Evolutionary conservation across 2,888 invertebrate genomes (phyloP), one percentile per base, ranked within the genome.

Genomic region (Cordilura impudica): DNA sequence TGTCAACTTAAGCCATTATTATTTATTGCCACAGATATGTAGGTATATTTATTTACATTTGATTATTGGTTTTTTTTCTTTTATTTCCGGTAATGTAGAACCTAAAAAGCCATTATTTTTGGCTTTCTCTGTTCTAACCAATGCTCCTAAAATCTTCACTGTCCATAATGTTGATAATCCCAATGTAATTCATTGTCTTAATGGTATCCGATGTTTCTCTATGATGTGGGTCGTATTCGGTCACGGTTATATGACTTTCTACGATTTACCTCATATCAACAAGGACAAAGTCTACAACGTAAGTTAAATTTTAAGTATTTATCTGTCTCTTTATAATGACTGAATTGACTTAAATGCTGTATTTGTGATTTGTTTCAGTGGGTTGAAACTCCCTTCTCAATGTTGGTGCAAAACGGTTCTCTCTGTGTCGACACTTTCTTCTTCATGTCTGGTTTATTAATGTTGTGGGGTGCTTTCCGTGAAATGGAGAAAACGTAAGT

Each of bases 381-480:
- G 89, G 31, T 84, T n/a, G 70, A 87, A 80, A 87, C 88, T 0
- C 88, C 88, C 0, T 89, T 84, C 65, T 88, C 89, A 0, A 88
- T 89, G 88, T 77, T 89, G 35, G 85, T 88, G 1, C 83, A 90
- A 86, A 82, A 91, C 85, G 92, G 89, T 82, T 82, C 91, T 0
- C 88, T 92, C 5, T 91, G 92, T 1, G 93, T 93, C 0, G 94
- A 94, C 75, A 92, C 93, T 0, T 94, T 94, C 86, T 93, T 94
- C 84, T 86, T 92, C 18, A 86, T 93, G 82, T 92, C 93, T 82
- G 93, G 93, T 4, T 86, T 93, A 45, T 86, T 94, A 0, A 91
- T 91, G 71, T 90, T 92, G 58, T 87, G 89, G 87, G 86, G 87
- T 19, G 86, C 89, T 3, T 89, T 89, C 78, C 88, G 87, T 7